A percentile compares a stretch with the other conserved stretches of the same genome.
phyloP scores from a whole-genome alignment of 2,113 vertebrate genomes.

The Oncorhynchus kisutch region DNA sequence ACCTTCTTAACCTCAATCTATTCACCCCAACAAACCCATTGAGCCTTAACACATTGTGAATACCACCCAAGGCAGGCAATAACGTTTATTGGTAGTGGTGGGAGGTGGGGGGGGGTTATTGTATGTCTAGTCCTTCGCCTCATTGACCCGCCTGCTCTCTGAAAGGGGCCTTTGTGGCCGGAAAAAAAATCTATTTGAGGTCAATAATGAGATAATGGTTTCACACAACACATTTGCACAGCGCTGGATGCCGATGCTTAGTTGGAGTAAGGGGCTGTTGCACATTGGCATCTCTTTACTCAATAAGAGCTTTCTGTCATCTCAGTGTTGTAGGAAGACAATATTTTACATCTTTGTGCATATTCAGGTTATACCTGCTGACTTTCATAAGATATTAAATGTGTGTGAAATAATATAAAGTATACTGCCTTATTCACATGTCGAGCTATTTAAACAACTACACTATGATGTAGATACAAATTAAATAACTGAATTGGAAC shows the following conservation, averaged over 20 bases:
- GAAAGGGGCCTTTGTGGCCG: constrained; percentile 69
- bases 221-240: constrained; percentile 65
- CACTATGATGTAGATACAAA: no score
- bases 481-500: no score
- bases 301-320: background rate
- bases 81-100: background rate
- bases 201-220: constrained; percentile 70
- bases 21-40: background rate
- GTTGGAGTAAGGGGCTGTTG: constrained; percentile 40
- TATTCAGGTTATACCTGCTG: no score
- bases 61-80: constrained; percentile 28
- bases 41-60: constrained; percentile 13
- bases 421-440: no score
- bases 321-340: background rate
- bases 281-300: constrained; percentile 28
- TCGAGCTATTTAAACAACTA: no score
- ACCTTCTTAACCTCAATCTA: background rate
- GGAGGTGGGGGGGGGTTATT: background rate
- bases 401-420: no score
- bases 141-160: constrained; percentile 33
- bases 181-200: constrained; percentile 67
- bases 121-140: constrained; percentile 25
- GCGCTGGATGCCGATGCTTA: constrained; percentile 32
- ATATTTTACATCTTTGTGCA: no score
- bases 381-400: no score